phyloP scores from a whole-genome alignment of 1,140 invertebrate species.

The Scaptomyza graminum region DNA sequence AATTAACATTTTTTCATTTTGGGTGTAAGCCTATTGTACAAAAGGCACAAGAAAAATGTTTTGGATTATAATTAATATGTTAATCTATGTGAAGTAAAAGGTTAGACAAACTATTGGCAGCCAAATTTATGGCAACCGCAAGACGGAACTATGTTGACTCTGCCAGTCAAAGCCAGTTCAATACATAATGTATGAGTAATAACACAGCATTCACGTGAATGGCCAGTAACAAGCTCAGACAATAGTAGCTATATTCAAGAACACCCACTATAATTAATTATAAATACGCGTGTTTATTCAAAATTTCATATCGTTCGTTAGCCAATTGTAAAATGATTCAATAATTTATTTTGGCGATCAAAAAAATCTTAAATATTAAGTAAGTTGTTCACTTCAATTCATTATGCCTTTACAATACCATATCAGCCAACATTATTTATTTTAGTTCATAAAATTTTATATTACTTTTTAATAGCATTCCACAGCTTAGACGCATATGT shows the following conservation, averaged over 20 bases:
- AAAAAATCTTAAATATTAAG: neutral
- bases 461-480: neutral
- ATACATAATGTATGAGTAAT: conserved; percentile 77
- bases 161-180: conserved; percentile 32
- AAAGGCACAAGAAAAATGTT: conserved; percentile 60
- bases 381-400: no score
- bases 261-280: conserved; percentile 73
- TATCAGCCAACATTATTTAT: no score
- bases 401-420: no score
- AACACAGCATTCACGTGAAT: conserved; percentile 60
- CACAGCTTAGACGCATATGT: neutral
- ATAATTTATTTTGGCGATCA: neutral
- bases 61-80: conserved; percentile 81
- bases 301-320: conserved; percentile 49
- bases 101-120: conserved; percentile 80
- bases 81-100: conserved; percentile 82
- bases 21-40: conserved; percentile 30
- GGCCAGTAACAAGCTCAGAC: conserved; percentile 63
- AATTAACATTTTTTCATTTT: conserved; percentile 63
- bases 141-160: conserved; percentile 67
- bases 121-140: conserved; percentile 76
- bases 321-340: conserved; percentile 3
- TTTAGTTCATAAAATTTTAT: neutral
- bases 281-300: conserved; percentile 42
- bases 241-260: conserved; percentile 69